Conservation (phyloP, 2,797 vertebrate genomes). For the Perodicticus potto region DNA sequence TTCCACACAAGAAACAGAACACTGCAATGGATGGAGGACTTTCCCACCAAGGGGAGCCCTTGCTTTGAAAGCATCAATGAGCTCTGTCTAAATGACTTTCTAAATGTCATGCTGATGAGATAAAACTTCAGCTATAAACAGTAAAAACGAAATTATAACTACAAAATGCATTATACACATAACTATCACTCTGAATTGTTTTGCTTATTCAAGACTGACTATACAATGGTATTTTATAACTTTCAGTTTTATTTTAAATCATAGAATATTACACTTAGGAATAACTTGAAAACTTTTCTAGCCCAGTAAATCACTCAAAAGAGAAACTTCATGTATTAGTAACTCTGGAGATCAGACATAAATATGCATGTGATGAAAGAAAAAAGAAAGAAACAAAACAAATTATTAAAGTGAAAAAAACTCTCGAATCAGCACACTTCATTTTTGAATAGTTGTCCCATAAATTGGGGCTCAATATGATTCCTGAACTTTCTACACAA, state of each 20-base stretch:
- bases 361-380: conserved; percentile 20
- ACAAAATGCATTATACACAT: neutral
- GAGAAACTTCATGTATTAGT: neutral
- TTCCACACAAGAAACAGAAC: conserved; percentile 78
- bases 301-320: neutral
- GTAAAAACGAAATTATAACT: conserved; percentile 72
- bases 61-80: conserved; percentile 67
- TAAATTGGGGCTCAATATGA: neutral
- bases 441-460: conserved; percentile 3
- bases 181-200: conserved; percentile 35
- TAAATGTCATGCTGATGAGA: conserved; percentile 62
- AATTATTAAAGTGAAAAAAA: neutral
- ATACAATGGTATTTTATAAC: neutral
- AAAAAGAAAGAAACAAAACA: neutral
- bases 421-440: conserved; percentile 25
- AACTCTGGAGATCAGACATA: neutral
- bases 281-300: conserved; percentile 38
- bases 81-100: neutral
- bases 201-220: conserved; percentile 46
- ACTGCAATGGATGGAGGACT: conserved; percentile 62
- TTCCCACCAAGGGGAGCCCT: conserved; percentile 79
- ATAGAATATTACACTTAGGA: conserved; percentile 5
- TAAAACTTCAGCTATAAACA: conserved; percentile 71
- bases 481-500: conserved; percentile 14
- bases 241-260: conserved; percentile 48